Evolutionary conservation across 2,888 invertebrate genomes (phyloP), one percentile per base, ranked within the genome.

Genomic region (Brachyopa scutellaris): DNA sequence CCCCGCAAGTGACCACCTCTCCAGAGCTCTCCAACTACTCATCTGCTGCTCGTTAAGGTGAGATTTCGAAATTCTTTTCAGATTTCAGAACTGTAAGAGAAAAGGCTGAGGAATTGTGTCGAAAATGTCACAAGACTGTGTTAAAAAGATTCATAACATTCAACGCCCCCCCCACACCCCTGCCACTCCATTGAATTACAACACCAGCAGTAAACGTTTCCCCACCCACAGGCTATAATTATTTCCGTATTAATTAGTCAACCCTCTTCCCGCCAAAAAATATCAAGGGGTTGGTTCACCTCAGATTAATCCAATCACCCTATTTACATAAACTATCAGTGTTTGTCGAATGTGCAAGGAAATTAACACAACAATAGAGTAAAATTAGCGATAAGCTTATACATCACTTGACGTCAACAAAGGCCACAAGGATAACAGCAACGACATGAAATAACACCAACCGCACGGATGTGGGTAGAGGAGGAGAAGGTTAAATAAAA

Each of bases 391-490:
- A 51, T 51, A 62, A 62, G 69, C 69, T 76, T 70, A 51, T 70
- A 80, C 76, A 80, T 80, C 80, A 76, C 69, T 80, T 70, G 67
- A 64, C 49, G 80, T 76, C 80, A 80, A 80, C 76, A 80, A 80
- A 76, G 67, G 80, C 79, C 74, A 55, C 79, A 80, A 69, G 38
- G 62, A 74, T 74, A 74, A 62, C 67, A 67, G 61, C 61, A 40
- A 66, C 23, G 23, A 66, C 72, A 79, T 40, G 53, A 62, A 66
- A 47, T 40, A 70, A 17, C 72, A 57, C 23, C 51, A 49, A 19
- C 42, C 57, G 6, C 49, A 38, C 6, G 9, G 47, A 21, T 55
- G 33, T 23, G 15, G 3, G 2, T 3, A 51, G 4, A 26, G 26
- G 3, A 26, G 26, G n/a, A n/a, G 53, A 26, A 64, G 62, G 59